These are phyloP conservation scores for Geodia barretti DNA, from an alignment of 37 sponge, comb jelly and placozoan species.

Conservation along the genomic window DNA sequence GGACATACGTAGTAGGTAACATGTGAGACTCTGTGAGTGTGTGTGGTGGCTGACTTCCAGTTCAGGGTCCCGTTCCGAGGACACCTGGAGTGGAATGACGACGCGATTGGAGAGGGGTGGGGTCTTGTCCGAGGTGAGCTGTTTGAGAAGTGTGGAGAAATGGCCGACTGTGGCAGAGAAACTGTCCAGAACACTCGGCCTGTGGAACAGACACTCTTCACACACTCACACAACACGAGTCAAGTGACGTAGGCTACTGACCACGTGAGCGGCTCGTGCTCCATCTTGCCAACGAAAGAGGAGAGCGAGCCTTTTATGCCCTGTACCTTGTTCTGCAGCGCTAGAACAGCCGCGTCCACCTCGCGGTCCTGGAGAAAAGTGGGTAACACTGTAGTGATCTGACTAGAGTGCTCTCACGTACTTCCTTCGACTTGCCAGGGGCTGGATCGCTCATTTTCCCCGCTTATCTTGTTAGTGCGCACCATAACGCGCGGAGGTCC, in stretches of 20 bases:
- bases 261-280: slow-evolving; percentile 63
- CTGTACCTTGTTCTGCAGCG: slow-evolving; percentile 50
- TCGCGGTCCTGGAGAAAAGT: slow-evolving; percentile 22
- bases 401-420: not conserved
- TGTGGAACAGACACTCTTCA: slow-evolving; percentile 1
- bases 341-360: slow-evolving; percentile 40
- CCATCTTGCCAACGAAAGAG: slow-evolving; percentile 62
- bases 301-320: slow-evolving; percentile 63
- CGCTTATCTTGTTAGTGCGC: not conserved
- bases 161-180: slow-evolving; percentile 73
- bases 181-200: slow-evolving; percentile 85
- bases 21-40: too few species aligned
- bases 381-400: not conserved
- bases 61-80: slow-evolving; percentile 61
- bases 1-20: not conserved
- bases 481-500: not conserved
- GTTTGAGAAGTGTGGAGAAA: slow-evolving; percentile 73
- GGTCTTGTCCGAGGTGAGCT: slow-evolving; percentile 60
- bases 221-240: not conserved
- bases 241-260: not conserved
- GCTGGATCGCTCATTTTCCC: not conserved
- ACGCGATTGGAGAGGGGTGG: slow-evolving; percentile 71
- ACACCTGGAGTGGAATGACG: slow-evolving; percentile 64
- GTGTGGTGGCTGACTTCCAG: slow-evolving; percentile 74
- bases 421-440: not conserved